A percentile compares a stretch with the other conserved stretches of the same genome.
Evolutionary conservation across 2,888 invertebrate genomes (phyloP).

Genomic region (Leptopilina drosophilae): DNA sequence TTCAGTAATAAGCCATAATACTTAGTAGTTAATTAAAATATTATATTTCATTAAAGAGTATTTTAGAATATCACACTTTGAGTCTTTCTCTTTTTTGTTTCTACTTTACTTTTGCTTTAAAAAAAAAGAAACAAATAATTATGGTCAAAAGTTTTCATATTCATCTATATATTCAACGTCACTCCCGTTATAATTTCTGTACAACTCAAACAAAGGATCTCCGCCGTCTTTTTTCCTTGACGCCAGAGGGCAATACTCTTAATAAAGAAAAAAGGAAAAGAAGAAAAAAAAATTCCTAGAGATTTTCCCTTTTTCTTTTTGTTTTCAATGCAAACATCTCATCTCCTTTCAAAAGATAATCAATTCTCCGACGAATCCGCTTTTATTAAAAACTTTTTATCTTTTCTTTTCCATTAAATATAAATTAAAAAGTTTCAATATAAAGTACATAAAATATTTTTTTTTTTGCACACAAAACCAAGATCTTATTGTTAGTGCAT

Average conservation of each 20-base stretch:
- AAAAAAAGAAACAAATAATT: background rate
- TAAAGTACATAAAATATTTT: background rate
- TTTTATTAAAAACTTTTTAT: slow-evolving; percentile 2
- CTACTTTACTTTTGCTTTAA: background rate
- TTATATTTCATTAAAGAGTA: too few species aligned
- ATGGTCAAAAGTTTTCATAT: background rate
- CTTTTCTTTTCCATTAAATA: background rate
- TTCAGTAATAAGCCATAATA: too few species aligned
- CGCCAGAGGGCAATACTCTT: slow-evolving; percentile 26
- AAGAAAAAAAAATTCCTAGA: slow-evolving; percentile 1
- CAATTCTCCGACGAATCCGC: slow-evolving; percentile 1
- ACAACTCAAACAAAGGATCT: slow-evolving; percentile 25
- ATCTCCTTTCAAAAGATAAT: slow-evolving; percentile 17
- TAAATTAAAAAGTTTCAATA: slow-evolving; percentile 1
- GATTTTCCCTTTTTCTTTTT: background rate
- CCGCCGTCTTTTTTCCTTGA: slow-evolving; percentile 7
- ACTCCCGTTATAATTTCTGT: slow-evolving; percentile 22
- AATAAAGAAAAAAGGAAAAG: background rate
- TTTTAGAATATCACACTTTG: background rate
- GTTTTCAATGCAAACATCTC: background rate
- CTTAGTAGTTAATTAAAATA: too few species aligned
- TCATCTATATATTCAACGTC: background rate
- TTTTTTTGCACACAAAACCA: too few species aligned
- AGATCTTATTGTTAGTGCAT: too few species aligned
- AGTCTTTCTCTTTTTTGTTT: background rate